Base-by-base conservation (phyloP, 2,888 invertebrate species). In the Cabera pusaria region DNA sequence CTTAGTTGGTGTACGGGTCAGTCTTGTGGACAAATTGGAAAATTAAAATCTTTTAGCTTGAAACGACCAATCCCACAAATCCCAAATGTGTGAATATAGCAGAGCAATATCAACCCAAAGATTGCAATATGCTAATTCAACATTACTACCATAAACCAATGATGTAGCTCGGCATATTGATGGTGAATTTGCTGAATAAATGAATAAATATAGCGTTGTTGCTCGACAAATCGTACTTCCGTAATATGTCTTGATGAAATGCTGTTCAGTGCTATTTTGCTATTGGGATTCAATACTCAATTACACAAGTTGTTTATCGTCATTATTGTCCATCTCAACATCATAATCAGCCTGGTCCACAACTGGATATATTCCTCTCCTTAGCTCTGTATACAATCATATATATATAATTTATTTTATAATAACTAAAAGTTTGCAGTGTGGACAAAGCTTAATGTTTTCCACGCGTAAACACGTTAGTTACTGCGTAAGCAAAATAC, bases 401-500 rank as follows among this genome's bases (percentile, higher is more conserved):
- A n/a, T n/a, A n/a, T n/a, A n/a, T n/a, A n/a, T n/a, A n/a, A n/a
- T n/a, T n/a, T n/a, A n/a, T n/a, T n/a, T n/a, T n/a, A n/a, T n/a
- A n/a, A n/a, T n/a, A n/a, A n/a, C n/a, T n/a, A n/a, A n/a, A n/a
- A n/a, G n/a, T n/a, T n/a, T n/a, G n/a, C n/a, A n/a, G n/a, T n/a
- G n/a, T n/a, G n/a, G n/a, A n/a, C n/a, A n/a, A n/a, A n/a, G 51
- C 44, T 45, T 44, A 64, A 53, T 59, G 56, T 52, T 60, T 65
- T 63, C 56, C 59, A 56, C 52, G 49, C 57, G 58, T 57, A 61
- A 61, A 58, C 61, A 59, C 62, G 57, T 59, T 64, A 64, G 57
- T 59, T 64, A 64, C 63, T 65, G 59, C 64, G 63, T 69, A 73
- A 77, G 75, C 72, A 75, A 71, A 75, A 76, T 61, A 74, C 76